phyloP scores from a whole-genome alignment of 2,888 invertebrate species.

The Spisula solida region DNA sequence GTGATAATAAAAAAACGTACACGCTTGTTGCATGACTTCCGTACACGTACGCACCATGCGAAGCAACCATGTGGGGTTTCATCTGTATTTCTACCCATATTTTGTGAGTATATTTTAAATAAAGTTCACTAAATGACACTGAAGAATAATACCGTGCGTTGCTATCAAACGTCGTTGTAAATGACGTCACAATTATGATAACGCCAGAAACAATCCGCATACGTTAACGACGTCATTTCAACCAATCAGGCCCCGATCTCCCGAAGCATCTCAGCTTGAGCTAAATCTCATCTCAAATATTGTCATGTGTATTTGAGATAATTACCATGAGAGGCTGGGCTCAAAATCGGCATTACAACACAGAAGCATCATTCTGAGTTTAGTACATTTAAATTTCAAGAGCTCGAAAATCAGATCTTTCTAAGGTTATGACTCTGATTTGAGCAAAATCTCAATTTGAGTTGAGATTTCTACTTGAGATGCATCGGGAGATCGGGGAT shows the following conservation, averaged over 20 bases:
- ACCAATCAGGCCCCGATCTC: not conserved
- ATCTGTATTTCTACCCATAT: not conserved
- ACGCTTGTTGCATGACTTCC: not conserved
- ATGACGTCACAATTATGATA: not conserved
- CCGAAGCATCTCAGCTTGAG: too few relatives aligned
- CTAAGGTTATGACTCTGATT: too few relatives aligned
- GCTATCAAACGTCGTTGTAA: slow-evolving; percentile 10
- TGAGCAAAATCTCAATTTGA: too few relatives aligned
- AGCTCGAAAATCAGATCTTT: too few relatives aligned
- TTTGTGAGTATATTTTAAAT: not conserved
- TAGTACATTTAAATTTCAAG: too few relatives aligned
- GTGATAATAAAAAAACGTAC: not conserved
- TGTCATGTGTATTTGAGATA: too few relatives aligned
- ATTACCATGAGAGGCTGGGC: too few relatives aligned
- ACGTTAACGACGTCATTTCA: slow-evolving; percentile 12
- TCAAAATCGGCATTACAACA: too few relatives aligned
- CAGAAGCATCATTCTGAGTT: too few relatives aligned
- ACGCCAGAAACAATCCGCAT: not conserved
- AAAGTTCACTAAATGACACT: not conserved
- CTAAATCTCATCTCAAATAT: too few relatives aligned
- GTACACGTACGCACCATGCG: not conserved
- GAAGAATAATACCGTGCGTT: not conserved
- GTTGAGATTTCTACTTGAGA: too few relatives aligned
- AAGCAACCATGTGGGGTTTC: not conserved
- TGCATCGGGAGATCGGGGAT: too few relatives aligned